Evolutionary conservation across 2,113 vertebrate genomes (phyloP).

Genomic region (Bufo bufo): DNA sequence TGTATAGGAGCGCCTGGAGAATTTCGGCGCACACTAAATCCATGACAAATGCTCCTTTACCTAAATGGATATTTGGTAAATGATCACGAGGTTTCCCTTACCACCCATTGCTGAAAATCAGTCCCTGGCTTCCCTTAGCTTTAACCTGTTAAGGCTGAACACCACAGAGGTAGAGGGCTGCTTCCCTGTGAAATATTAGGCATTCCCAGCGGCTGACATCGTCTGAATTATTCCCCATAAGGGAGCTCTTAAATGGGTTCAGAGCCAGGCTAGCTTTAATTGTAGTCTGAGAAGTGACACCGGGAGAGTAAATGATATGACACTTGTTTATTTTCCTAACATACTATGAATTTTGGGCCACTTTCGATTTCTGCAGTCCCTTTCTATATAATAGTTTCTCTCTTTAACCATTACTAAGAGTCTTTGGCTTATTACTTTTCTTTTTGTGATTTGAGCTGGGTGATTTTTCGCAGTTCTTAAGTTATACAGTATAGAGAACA

Average conservation of each 20-base stretch:
- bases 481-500: no score
- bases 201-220: conserved; percentile 57
- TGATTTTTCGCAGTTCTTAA: not conserved
- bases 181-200: conserved; percentile 54
- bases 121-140: conserved; percentile 37
- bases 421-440: not conserved
- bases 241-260: conserved; percentile 58
- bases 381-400: not conserved
- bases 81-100: conserved; percentile 57
- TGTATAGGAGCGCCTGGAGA: conserved; percentile 45
- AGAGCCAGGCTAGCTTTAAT: conserved; percentile 57
- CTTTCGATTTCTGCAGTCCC: conserved; percentile 15
- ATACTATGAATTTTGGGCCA: conserved; percentile 32
- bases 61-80: conserved; percentile 60
- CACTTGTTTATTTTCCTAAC: conserved; percentile 52
- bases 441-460: not conserved
- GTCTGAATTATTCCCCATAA: conserved; percentile 56
- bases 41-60: conserved; percentile 57
- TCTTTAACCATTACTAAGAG: not conserved
- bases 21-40: conserved; percentile 55
- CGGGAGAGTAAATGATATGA: conserved; percentile 52
- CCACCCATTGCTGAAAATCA: conserved; percentile 52
- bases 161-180: conserved; percentile 39
- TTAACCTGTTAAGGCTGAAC: conserved; percentile 51
- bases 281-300: conserved; percentile 58